A percentile compares a stretch with the other conserved stretches of the same genome.
Conservation (phyloP, 2,888 invertebrate species). For the Melanostoma scalare region DNA sequence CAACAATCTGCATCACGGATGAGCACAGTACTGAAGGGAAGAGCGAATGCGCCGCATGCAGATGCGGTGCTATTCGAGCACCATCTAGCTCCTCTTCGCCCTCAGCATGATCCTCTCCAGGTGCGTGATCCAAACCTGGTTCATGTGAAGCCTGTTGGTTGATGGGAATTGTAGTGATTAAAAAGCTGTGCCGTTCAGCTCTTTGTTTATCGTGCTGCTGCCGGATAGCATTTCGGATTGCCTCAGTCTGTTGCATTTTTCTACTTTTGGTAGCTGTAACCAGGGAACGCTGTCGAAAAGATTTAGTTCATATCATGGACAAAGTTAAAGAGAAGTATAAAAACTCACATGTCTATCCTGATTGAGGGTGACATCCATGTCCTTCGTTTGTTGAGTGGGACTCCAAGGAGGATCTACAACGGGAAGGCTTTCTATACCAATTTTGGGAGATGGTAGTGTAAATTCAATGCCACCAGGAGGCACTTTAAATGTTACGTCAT, state of each 20-base stretch:
- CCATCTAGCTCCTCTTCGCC: slow-evolving; percentile 89
- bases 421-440: slow-evolving; percentile 96
- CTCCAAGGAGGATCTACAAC: slow-evolving; percentile 99
- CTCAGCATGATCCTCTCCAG: slow-evolving; percentile 93
- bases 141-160: slow-evolving; percentile 98
- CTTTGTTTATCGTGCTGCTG: slow-evolving; percentile 97
- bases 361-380: slow-evolving; percentile 98
- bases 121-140: slow-evolving; percentile 93
- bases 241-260: slow-evolving; percentile 99
- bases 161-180: slow-evolving; percentile 97
- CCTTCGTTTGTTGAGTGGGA: slow-evolving; percentile 98
- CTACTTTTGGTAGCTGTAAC: slow-evolving; percentile 99
- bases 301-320: too few species aligned
- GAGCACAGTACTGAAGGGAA: slow-evolving; percentile 98
- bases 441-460: slow-evolving; percentile 98
- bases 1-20: slow-evolving; percentile 96
- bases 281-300: slow-evolving; percentile 88
- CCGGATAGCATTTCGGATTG: slow-evolving; percentile 96
- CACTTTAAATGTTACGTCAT: slow-evolving; percentile 95
- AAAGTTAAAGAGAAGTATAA: slow-evolving; percentile 64
- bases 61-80: slow-evolving; percentile 89
- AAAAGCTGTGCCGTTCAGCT: slow-evolving; percentile 96
- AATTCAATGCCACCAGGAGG: slow-evolving; percentile 99
- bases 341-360: slow-evolving; percentile 95
- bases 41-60: slow-evolving; percentile 95